Base-by-base conservation (phyloP, 2,888 invertebrate genomes). In the Melolontha melolontha region DNA sequence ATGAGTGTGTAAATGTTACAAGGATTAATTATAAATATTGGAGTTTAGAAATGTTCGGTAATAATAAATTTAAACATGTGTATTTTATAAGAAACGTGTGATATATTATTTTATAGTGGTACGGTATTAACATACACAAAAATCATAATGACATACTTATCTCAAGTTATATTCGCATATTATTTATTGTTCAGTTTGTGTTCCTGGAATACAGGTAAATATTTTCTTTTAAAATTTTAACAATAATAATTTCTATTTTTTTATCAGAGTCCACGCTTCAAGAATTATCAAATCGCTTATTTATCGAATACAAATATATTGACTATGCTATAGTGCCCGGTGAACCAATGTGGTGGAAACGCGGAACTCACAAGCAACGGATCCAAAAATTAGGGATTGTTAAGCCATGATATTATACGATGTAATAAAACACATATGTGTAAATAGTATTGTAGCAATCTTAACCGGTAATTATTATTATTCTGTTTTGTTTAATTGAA, bases 301-400 rank as follows among this genome's bases (percentile, higher is more conserved):
- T 75, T 5, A 74, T 80, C 14, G 77, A 79, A 57, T 80, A 80
- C 64, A 80, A 81, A 73, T 81, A 80, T 64, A 67, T 80, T 12
- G 51, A 75, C 16, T 77, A 73, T 59, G 70, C 73, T 2, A 66
- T 79, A 27, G 29, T 75, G 5, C 78, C 80, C 0, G 63, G 62
- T 39, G 75, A 78, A 63, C 72, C 73, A 22, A 69, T 72, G 29
- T 81, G 81, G 81, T 81, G 81, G 81, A 79, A 75, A 73, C 71
- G 81, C 51, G 81, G 81, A 12, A 80, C 79, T 2, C 78, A 80
- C 47, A 66, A 66, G 16, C 50, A 63, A 44, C 62, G 52, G 29
- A 22, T 62, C 14, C 62, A 62, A 29, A 63, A 54, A 62, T 42
- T 69, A 42, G 54, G 66, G 7, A 52, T 66, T n/a, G 66, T 69